Evolutionary conservation across 2,888 invertebrate species (phyloP).

Genomic region (Acleris laterana): DNA sequence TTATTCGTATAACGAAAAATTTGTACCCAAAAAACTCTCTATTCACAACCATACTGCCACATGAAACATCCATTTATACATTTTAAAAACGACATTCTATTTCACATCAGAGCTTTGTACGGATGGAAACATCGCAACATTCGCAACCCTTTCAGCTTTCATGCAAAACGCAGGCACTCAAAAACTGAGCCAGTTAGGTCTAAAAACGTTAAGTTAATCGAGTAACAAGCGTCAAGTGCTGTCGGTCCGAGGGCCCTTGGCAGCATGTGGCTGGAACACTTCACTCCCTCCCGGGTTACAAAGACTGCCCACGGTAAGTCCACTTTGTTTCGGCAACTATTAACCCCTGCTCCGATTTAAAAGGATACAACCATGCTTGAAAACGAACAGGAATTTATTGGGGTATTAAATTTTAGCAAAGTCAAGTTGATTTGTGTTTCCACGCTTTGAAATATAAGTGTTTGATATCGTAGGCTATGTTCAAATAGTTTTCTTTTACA

Average conservation of each 20-base stretch:
- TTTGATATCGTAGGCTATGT: no score
- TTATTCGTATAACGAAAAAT: no score
- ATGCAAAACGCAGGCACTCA: conserved; percentile 2
- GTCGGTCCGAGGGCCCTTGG: conserved; percentile 42
- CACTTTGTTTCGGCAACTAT: conserved; percentile 47
- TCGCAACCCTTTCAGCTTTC: conserved; percentile 1
- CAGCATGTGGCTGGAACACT: conserved; percentile 47
- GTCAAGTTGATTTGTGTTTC: no score
- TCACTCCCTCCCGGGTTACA: conserved; percentile 34
- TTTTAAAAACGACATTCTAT: neutral
- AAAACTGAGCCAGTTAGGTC: conserved; percentile 19
- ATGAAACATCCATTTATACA: no score
- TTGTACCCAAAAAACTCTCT: no score
- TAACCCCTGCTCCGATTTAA: conserved; percentile 45
- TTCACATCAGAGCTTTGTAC: neutral
- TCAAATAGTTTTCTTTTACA: no score
- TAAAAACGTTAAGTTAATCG: conserved; percentile 45
- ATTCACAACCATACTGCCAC: no score
- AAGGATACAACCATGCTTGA: conserved; percentile 20
- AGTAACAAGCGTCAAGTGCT: conserved; percentile 50
- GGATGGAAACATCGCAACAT: neutral
- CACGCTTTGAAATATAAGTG: no score
- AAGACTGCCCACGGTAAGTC: conserved; percentile 35
- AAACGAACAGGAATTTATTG: neutral
- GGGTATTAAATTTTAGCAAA: no score